Percentiles rank a stretch among this genome's conserved stretches.
Conservation (phyloP, 2,113 vertebrate genomes). For the Leptosomus discolor region DNA sequence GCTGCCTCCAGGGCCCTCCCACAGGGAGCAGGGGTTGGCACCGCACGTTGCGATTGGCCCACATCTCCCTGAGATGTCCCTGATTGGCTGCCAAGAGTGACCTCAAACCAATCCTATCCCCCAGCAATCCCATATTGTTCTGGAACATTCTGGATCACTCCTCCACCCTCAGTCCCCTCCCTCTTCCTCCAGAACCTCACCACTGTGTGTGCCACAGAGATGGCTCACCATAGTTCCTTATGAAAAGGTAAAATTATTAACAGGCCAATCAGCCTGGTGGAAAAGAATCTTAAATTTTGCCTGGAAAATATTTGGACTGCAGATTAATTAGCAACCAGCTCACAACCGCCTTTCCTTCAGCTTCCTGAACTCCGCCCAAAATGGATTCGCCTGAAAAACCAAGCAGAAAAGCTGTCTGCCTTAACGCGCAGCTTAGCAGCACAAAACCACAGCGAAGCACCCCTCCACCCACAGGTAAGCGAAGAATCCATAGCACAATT, state of each 20-base stretch:
- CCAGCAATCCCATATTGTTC: not conserved
- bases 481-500: not conserved
- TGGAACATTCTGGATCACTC: fast-evolving
- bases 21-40: fast-evolving
- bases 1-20: not conserved
- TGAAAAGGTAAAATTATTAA: not conserved
- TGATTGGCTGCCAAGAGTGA: not conserved
- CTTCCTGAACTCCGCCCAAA: not conserved
- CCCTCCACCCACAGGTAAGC: not conserved
- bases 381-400: fast-evolving
- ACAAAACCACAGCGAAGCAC: not conserved
- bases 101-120: not conserved
- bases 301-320: not conserved
- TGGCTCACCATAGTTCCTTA: not conserved
- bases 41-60: fast-evolving
- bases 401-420: not conserved
- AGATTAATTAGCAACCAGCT: not conserved
- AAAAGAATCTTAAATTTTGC: not conserved
- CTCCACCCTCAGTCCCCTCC: not conserved
- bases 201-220: fast-evolving
- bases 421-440: not conserved
- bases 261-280: fast-evolving
- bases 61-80: fast-evolving
- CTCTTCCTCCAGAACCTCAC: no score
- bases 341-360: not conserved